Conservation (phyloP, 2,113 vertebrate genomes). For the Arvicanthis niloticus region DNA sequence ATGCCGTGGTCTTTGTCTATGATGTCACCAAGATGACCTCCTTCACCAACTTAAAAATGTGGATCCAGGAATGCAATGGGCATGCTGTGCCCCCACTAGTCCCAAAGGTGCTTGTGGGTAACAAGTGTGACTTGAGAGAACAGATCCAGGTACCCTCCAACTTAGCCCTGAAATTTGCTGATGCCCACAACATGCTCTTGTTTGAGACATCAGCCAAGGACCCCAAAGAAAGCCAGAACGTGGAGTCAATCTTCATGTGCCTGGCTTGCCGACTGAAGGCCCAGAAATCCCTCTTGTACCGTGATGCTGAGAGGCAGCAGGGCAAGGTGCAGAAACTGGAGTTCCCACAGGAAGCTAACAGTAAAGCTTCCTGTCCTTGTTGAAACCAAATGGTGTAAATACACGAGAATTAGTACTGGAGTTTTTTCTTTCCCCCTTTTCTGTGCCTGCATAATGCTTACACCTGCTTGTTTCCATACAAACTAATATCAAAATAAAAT, state of each 20-base stretch:
- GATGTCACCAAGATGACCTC: conserved; percentile 98
- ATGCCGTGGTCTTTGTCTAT: conserved; percentile 97
- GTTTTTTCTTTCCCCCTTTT: conserved; percentile 52
- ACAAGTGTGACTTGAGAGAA: conserved; percentile 97
- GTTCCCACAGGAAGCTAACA: conserved; percentile 86
- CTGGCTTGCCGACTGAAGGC: conserved; percentile 96
- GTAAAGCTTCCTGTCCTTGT: conserved; percentile 93
- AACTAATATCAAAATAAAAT: conserved; percentile 82
- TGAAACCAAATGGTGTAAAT: conserved; percentile 86
- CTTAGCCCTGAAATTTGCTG: conserved; percentile 95
- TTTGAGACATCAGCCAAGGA: conserved; percentile 99
- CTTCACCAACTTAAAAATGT: conserved; percentile 97
- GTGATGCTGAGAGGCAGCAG: conserved; percentile 93
- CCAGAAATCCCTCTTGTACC: conserved; percentile 96
- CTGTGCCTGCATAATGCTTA: conserved; percentile 74
- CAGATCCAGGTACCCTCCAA: conserved; percentile 98
- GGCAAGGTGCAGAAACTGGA: conserved; percentile 90
- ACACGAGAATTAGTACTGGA: conserved; percentile 65
- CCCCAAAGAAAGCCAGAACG: conserved; percentile 96
- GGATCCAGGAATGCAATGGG: conserved; percentile 98
- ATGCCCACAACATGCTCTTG: conserved; percentile 97
- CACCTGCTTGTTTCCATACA: conserved; percentile 81
- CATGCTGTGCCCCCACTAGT: conserved; percentile 94
- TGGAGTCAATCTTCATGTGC: conserved; percentile 99
- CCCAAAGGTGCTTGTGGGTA: conserved; percentile 97